Conservation (phyloP, 2,888 invertebrate species). For the Sussaba pulchella region DNA sequence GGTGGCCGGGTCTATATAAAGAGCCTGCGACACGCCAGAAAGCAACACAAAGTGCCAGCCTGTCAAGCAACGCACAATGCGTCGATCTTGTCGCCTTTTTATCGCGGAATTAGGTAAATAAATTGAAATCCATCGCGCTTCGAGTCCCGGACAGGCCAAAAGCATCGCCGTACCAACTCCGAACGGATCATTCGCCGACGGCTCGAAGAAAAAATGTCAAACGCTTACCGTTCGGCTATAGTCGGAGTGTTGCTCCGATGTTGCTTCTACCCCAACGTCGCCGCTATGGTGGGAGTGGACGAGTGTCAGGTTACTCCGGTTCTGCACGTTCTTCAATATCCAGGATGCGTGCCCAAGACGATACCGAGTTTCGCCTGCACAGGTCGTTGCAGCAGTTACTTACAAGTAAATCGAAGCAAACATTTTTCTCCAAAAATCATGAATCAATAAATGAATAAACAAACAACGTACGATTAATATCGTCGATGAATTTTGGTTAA, state of each 20-base stretch:
- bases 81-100: slow-evolving; percentile 47
- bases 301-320: slow-evolving; percentile 97
- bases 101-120: slow-evolving; percentile 59
- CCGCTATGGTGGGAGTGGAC: slow-evolving; percentile 86
- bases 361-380: slow-evolving; percentile 97
- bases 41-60: slow-evolving; percentile 48
- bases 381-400: slow-evolving; percentile 95
- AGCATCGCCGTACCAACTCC: background rate
- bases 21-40: slow-evolving; percentile 21
- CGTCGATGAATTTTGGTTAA: background rate
- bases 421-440: background rate
- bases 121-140: background rate
- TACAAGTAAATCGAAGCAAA: slow-evolving; percentile 88
- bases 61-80: slow-evolving; percentile 58
- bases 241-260: slow-evolving; percentile 71
- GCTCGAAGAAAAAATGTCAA: background rate
- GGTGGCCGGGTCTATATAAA: slow-evolving; percentile 59
- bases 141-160: background rate
- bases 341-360: slow-evolving; percentile 96
- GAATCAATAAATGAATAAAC: background rate
- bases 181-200: background rate
- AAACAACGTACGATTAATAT: too few relatives aligned
- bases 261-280: slow-evolving; percentile 69
- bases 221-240: slow-evolving; percentile 76
- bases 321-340: slow-evolving; percentile 95